These are phyloP conservation scores for Rosalia funebris DNA, from an alignment of 2,888 invertebrate genomes.

Conservation along the genomic window DNA sequence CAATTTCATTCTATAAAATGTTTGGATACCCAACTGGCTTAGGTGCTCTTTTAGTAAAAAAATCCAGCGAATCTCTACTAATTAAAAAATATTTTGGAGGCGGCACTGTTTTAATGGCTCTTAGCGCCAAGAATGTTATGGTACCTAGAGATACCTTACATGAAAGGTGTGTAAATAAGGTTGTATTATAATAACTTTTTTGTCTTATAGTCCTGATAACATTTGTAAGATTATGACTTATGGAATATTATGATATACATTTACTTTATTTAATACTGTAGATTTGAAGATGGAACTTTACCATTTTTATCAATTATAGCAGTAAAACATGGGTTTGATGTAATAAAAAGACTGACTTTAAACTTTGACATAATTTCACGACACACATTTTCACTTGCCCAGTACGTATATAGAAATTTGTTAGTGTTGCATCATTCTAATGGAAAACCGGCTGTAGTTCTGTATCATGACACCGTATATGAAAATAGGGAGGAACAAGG, in stretches of 20 bases:
- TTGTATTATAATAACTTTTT: not conserved
- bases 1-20: constrained; percentile 95
- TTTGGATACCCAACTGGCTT: constrained; percentile 96
- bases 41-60: constrained; percentile 86
- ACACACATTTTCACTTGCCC: constrained; percentile 82
- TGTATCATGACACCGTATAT: constrained; percentile 82
- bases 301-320: constrained; percentile 87
- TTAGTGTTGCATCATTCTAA: constrained; percentile 75
- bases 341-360: constrained; percentile 71
- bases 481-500: constrained; percentile 76
- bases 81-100: constrained; percentile 89
- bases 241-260: too few species aligned
- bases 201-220: too few species aligned
- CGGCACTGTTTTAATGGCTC: constrained; percentile 88
- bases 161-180: constrained; percentile 71
- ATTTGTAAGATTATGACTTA: too few species aligned
- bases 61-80: constrained; percentile 70
- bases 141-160: constrained; percentile 74
- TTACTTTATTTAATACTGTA: constrained; percentile 65
- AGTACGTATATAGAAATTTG: constrained; percentile 76
- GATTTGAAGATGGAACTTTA: constrained; percentile 95
- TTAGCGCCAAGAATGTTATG: constrained; percentile 78
- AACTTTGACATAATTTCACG: constrained; percentile 73
- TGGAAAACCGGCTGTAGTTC: constrained; percentile 72
- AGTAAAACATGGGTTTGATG: constrained; percentile 84